A percentile compares a stretch with the other conserved stretches of the same genome.
phyloP scores from a whole-genome alignment of 2,113 vertebrate genomes.

The Noturus placidus region DNA sequence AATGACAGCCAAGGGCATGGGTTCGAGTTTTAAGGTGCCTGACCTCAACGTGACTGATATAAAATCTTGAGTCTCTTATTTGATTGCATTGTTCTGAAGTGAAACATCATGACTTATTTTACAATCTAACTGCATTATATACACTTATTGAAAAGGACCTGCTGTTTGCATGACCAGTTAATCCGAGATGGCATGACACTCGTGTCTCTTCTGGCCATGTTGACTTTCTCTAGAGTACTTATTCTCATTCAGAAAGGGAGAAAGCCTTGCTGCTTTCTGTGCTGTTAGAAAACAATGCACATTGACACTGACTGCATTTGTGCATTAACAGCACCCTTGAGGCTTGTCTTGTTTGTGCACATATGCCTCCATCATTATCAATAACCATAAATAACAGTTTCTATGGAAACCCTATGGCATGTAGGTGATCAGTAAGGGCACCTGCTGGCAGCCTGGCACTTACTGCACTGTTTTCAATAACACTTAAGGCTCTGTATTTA shows the following conservation, averaged over 20 bases:
- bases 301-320: constrained; percentile 53
- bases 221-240: not conserved
- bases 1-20: constrained; percentile 37
- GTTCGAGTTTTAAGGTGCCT: constrained; percentile 18
- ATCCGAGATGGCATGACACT: constrained; percentile 1
- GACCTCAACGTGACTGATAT: not conserved
- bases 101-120: not conserved
- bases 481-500: constrained; percentile 48
- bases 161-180: not conserved
- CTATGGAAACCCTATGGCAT: constrained; percentile 50
- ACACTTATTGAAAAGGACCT: not conserved
- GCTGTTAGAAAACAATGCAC: constrained; percentile 48
- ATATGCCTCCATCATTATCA: constrained; percentile 46
- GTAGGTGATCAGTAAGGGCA: constrained; percentile 45
- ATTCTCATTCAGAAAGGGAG: constrained; percentile 1
- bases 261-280: constrained; percentile 22
- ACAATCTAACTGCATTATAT: not conserved
- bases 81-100: constrained; percentile 14
- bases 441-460: constrained; percentile 12
- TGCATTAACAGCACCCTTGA: constrained; percentile 45
- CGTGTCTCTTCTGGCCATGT: not conserved
- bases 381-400: constrained; percentile 52
- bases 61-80: not conserved
- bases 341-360: constrained; percentile 47
- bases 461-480: constrained; percentile 3